Evolutionary conservation across 1,140 invertebrate genomes (phyloP).

Genomic region (Drosophila kohkoa): DNA sequence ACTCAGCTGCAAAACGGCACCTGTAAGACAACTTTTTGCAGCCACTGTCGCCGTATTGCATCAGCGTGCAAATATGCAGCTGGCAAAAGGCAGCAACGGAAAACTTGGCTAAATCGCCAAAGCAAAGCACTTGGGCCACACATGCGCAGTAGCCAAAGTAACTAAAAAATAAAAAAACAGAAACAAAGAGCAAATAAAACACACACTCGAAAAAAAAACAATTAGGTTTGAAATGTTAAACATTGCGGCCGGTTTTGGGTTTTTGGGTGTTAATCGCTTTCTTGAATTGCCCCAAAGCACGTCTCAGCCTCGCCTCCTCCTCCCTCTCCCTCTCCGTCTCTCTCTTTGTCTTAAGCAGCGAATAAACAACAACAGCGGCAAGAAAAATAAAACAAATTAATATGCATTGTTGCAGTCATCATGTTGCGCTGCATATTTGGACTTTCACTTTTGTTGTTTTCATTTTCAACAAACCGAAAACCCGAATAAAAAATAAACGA

Average conservation of each 20-base stretch:
- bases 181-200: constrained; percentile 19
- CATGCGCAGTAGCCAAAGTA: constrained; percentile 44
- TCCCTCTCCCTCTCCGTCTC: constrained; percentile 2
- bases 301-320: constrained; percentile 37
- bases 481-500: constrained; percentile 15
- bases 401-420: constrained; percentile 77
- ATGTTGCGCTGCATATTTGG: constrained; percentile 65
- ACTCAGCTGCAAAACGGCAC: constrained; percentile 16
- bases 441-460: constrained; percentile 79
- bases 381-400: constrained; percentile 62
- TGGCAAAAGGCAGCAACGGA: constrained; percentile 20
- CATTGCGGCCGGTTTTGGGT: constrained; percentile 43
- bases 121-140: constrained; percentile 35
- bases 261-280: constrained; percentile 63
- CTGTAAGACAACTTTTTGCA: constrained; percentile 43
- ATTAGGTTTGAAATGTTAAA: constrained; percentile 50
- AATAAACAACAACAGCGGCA: constrained; percentile 31
- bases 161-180: constrained; percentile 4
- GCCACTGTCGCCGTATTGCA: constrained; percentile 58
- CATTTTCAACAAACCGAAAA: constrained; percentile 44
- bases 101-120: constrained; percentile 29
- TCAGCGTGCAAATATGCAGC: constrained; percentile 65
- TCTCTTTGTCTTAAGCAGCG: constrained; percentile 14
- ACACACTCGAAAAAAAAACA: constrained; percentile 20
- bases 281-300: constrained; percentile 15